Evolutionary conservation across 2,113 vertebrate species (phyloP), one percentile per base, ranked within the genome.

Genomic region (Tragelaphus buxtoni): DNA sequence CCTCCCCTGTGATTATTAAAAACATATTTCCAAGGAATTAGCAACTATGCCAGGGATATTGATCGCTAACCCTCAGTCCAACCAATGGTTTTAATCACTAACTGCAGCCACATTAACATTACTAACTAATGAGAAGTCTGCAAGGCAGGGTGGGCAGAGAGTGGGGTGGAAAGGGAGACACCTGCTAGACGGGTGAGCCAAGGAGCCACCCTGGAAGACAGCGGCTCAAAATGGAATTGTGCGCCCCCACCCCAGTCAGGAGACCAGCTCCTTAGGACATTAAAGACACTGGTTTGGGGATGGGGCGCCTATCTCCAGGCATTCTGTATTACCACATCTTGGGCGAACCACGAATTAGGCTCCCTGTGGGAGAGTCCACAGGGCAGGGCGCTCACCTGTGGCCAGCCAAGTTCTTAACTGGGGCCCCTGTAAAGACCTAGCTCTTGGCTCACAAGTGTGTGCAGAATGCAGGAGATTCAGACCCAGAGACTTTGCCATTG

Each of bases 11-110:
- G 86, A 83, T 94, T 96, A 97, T 98, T 97, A 96, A 97, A 97
- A 97, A 94, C 96, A 94, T 95, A 95, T 93, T 98, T 97, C 91
- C 53, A 79, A 92, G 91, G 96, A 93, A 96, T 98, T 97, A 97
- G 77, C 96, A 95, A 89, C 94, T 95, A 91, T 95, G 91, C 91
- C 93, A 94, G 85, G 85, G 96, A 88, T 91, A 94, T 49, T 72
- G 93, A 90, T 90, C 20, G 0, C 91, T 51, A 53, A 80, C 92
- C 92, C 51, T 90, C 76, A 63, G 69, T 86, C 88, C 30, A 89
- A 81, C 83, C 91, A 81, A 90, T 90, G 84, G 92, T 92, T 96
- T 96, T 81, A 96, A 96, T 97, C 74, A 94, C 80, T 53, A 86
- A 69, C 74, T 81, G 65, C n/a, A 79, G 80, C 69, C 88, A 65